Evolutionary conservation across 1,140 invertebrate species (phyloP).

Genomic region (Lasioglossum albipes): DNA sequence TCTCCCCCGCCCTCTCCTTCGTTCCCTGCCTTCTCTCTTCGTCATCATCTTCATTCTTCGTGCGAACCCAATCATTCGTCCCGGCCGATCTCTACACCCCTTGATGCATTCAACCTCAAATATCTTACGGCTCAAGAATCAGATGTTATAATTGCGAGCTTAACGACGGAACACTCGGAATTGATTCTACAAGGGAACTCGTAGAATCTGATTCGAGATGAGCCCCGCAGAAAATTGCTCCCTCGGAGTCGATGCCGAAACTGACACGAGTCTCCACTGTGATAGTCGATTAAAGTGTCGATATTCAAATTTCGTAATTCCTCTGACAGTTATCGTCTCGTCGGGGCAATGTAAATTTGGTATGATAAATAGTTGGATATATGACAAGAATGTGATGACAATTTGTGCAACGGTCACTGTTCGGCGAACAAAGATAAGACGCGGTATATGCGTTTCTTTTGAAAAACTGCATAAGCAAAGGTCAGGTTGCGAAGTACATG

Average conservation of each 20-base stretch:
- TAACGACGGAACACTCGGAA: conserved; percentile 35
- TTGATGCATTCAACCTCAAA: conserved; percentile 58
- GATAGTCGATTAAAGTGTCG: too few relatives aligned
- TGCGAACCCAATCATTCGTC: conserved; percentile 68
- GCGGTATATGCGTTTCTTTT: too few relatives aligned
- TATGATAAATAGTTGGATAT: too few relatives aligned
- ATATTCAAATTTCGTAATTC: too few relatives aligned
- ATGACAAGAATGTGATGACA: too few relatives aligned
- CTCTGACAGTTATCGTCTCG: too few relatives aligned
- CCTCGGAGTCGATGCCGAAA: too few relatives aligned
- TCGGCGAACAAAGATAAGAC: background rate
- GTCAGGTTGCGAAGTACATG: background rate
- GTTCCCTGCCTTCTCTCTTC: conserved; percentile 22
- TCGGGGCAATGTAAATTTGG: too few relatives aligned
- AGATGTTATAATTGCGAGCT: conserved; percentile 55
- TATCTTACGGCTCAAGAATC: conserved; percentile 53
- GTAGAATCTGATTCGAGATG: background rate
- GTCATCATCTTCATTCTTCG: conserved; percentile 64
- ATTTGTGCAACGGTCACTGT: too few relatives aligned
- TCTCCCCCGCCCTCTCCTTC: background rate
- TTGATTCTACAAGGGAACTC: conserved; percentile 19
- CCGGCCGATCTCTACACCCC: conserved; percentile 50
- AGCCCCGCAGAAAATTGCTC: too few relatives aligned
- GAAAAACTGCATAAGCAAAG: background rate
- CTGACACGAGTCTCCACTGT: too few relatives aligned